These are phyloP conservation scores for Thalpophila matura DNA, from an alignment of 2,888 invertebrate genomes.

Conservation along the genomic window DNA sequence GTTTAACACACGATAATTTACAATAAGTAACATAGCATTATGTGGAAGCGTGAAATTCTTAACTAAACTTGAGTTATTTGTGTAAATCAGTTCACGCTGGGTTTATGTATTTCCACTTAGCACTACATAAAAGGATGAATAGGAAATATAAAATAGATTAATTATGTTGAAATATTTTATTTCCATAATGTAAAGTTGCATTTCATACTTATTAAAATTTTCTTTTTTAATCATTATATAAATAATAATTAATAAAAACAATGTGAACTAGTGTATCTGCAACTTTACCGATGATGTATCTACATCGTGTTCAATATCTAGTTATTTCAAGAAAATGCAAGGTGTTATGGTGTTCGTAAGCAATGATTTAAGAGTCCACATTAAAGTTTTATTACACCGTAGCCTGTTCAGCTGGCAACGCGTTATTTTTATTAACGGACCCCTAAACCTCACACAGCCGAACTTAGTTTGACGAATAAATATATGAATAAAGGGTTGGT, in stretches of 20 bases:
- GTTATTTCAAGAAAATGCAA: constrained; percentile 44
- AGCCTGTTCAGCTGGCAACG: constrained; percentile 49
- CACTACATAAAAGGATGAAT: constrained; percentile 51
- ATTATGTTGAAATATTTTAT: constrained; percentile 6
- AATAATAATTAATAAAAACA: background rate
- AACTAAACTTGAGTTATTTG: constrained; percentile 67
- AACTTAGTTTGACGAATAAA: constrained; percentile 32
- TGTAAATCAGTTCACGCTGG: constrained; percentile 72
- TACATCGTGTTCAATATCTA: constrained; percentile 25
- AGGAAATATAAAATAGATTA: constrained; percentile 34
- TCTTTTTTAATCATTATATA: background rate
- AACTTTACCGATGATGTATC: background rate
- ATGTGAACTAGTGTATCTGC: background rate
- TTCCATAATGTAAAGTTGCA: background rate
- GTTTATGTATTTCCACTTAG: constrained; percentile 58
- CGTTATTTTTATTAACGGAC: constrained; percentile 48
- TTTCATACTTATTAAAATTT: background rate
- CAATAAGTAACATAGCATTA: constrained; percentile 71
- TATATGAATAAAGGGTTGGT: constrained; percentile 21
- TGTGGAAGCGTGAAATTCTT: constrained; percentile 79
- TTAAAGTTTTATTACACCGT: constrained; percentile 69
- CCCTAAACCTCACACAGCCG: constrained; percentile 35
- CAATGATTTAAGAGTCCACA: constrained; percentile 70
- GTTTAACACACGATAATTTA: constrained; percentile 81
- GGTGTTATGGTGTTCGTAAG: constrained; percentile 59